phyloP scores from a whole-genome alignment of 2,113 vertebrate genomes.

The Climacteris rufus region DNA sequence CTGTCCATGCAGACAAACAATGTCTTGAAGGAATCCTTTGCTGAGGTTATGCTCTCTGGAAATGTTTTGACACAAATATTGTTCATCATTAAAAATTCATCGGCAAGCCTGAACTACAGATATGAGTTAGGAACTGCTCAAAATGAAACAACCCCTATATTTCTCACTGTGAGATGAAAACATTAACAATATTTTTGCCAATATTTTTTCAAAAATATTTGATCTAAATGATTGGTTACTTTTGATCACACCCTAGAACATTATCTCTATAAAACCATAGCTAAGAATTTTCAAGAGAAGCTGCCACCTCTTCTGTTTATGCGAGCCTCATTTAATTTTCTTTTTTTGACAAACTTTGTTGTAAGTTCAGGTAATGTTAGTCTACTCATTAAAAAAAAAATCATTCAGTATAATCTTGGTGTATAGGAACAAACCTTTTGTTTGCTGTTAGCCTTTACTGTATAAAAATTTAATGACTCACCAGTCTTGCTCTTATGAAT shows the following conservation, averaged over 20 bases:
- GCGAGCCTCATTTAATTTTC: background rate
- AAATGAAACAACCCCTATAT: background rate
- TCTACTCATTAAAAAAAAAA: background rate
- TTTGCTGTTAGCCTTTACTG: background rate
- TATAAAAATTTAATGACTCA: background rate
- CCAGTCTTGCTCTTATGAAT: background rate
- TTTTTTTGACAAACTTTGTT: background rate
- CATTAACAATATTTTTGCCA: background rate
- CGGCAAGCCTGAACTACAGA: background rate
- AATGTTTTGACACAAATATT: background rate
- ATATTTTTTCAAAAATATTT: background rate
- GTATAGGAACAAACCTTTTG: background rate
- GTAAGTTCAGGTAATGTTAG: background rate
- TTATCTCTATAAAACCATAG: background rate
- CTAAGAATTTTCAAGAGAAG: background rate
- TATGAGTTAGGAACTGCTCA: background rate
- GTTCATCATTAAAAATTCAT: background rate
- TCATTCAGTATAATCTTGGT: background rate
- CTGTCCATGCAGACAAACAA: conserved; percentile 41
- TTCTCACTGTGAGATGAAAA: background rate
- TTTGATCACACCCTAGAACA: background rate
- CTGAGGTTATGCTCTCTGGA: background rate
- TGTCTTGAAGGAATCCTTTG: background rate
- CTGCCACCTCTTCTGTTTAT: background rate
- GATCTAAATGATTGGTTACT: background rate